Conservation (phyloP, 2,113 vertebrate genomes). For the Colaptes auratus region DNA sequence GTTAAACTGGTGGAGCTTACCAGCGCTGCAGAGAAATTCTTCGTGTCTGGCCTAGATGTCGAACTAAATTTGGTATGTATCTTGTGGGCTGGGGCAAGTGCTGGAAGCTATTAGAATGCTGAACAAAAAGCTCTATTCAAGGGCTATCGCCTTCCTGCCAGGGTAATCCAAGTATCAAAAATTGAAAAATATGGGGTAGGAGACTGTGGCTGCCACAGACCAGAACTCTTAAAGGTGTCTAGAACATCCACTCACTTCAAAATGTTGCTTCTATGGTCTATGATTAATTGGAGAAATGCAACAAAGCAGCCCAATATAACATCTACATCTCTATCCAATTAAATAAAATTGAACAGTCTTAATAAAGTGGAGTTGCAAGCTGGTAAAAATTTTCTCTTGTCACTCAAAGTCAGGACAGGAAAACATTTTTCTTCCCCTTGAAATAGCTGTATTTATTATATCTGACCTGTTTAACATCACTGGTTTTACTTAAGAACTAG, state of each 20-base stretch:
- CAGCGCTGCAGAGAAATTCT: constrained; percentile 76
- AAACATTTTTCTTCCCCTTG: constrained; percentile 61
- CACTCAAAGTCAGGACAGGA: constrained; percentile 60
- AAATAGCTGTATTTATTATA: constrained; percentile 67
- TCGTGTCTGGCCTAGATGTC: constrained; percentile 73
- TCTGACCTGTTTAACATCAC: constrained; percentile 53
- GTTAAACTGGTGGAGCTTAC: constrained; percentile 55
- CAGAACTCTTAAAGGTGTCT: constrained; percentile 69
- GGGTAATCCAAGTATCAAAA: constrained; percentile 85
- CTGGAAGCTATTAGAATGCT: constrained; percentile 88
- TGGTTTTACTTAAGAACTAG: constrained; percentile 54
- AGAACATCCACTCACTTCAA: constrained; percentile 47
- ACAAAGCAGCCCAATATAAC: background rate
- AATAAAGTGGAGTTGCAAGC: constrained; percentile 52
- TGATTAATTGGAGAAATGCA: constrained; percentile 63
- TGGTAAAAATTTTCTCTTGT: constrained; percentile 69
- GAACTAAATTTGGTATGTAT: constrained; percentile 74
- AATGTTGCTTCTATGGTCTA: constrained; percentile 9
- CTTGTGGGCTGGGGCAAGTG: constrained; percentile 79
- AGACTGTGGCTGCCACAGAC: constrained; percentile 59
- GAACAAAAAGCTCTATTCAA: constrained; percentile 90
- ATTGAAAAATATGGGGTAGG: constrained; percentile 75
- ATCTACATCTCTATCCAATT: constrained; percentile 27
- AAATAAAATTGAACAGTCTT: constrained; percentile 36
- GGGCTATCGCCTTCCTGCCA: constrained; percentile 85